phyloP scores from a whole-genome alignment of 2,888 invertebrate species.

The Metacarcinus magister region DNA sequence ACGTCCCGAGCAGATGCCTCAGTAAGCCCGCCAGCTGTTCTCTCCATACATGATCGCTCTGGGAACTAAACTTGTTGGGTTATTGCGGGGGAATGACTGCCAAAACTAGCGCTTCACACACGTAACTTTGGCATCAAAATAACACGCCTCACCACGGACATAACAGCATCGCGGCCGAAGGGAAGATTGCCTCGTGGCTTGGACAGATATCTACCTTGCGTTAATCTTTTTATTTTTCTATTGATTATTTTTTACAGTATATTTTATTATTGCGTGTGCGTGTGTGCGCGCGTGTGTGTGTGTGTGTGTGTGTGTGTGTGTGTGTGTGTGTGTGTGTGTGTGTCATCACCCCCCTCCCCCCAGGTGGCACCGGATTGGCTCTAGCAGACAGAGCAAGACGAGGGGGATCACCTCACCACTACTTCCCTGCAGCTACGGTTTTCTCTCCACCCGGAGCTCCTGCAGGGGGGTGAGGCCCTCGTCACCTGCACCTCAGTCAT shows the following conservation, averaged over 20 bases:
- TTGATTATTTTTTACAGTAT: background rate
- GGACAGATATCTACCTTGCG: too few relatives aligned
- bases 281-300: background rate
- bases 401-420: background rate
- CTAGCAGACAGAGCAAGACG: background rate
- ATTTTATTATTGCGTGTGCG: background rate
- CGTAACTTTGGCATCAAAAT: background rate
- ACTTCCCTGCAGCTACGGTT: background rate
- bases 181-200: too few relatives aligned
- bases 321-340: background rate
- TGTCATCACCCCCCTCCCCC: background rate
- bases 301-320: background rate
- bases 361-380: background rate
- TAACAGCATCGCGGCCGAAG: too few relatives aligned
- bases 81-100: background rate
- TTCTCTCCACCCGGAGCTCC: background rate
- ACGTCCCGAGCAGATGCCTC: background rate
- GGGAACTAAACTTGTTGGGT: background rate
- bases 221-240: too few relatives aligned
- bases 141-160: background rate
- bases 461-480: background rate
- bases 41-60: background rate
- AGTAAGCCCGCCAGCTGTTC: slow-evolving; percentile 27
- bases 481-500: slow-evolving; percentile 3
- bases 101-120: background rate